Evolutionary conservation across 1,140 invertebrate genomes (phyloP).

Genomic region (Pomacea maculata): DNA sequence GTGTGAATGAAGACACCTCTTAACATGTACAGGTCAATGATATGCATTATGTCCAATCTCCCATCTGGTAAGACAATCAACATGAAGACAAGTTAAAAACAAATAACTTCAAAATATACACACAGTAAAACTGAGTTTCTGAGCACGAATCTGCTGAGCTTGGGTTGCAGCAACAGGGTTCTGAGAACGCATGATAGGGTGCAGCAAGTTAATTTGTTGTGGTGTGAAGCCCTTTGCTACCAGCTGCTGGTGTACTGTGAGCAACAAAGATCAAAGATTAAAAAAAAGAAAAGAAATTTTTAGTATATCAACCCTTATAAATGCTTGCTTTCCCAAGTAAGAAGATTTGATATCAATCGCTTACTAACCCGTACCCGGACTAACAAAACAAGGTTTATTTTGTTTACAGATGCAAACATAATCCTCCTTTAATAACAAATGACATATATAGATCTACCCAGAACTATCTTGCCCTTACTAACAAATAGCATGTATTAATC

Average conservation of each 20-base stretch:
- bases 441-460: neutral
- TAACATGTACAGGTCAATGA: too few species aligned
- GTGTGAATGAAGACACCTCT: too few species aligned
- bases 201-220: slow-evolving; percentile 56
- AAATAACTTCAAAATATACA: neutral
- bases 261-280: slow-evolving; percentile 3
- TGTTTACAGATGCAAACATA: too few species aligned
- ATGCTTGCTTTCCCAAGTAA: neutral
- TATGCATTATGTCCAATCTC: too few species aligned
- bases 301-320: neutral
- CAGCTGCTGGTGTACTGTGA: slow-evolving; percentile 49
- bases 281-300: neutral
- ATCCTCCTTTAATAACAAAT: neutral
- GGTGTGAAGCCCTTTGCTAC: slow-evolving; percentile 47
- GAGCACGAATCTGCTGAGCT: slow-evolving; percentile 36
- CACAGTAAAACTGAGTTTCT: slow-evolving; percentile 32
- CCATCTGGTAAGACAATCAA: too few species aligned
- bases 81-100: too few species aligned
- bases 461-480: too few species aligned
- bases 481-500: too few species aligned
- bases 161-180: slow-evolving; percentile 41
- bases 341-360: neutral
- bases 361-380: too few species aligned
- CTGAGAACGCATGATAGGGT: slow-evolving; percentile 68
- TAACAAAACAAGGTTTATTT: too few species aligned